phyloP scores from a whole-genome alignment of 2,888 invertebrate genomes.

The Geotrupes spiniger region DNA sequence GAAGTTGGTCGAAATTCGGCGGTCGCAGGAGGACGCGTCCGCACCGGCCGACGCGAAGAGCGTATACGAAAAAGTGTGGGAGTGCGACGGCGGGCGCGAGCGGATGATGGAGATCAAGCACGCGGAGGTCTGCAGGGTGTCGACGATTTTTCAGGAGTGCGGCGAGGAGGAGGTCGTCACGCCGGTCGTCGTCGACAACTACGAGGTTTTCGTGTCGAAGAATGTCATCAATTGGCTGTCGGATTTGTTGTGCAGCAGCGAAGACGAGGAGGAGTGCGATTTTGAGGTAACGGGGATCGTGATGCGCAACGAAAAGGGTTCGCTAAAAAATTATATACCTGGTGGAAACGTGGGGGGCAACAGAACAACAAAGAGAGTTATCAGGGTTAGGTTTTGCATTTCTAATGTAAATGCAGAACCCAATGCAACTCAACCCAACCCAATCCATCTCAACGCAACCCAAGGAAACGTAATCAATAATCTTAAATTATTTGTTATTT shows the following conservation, averaged over 20 bases:
- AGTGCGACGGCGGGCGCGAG: constrained; percentile 21
- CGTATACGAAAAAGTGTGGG: constrained; percentile 36
- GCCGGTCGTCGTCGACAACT: constrained; percentile 45
- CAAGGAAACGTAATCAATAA: no score
- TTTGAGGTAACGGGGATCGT: constrained; percentile 36
- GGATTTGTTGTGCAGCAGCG: constrained; percentile 43
- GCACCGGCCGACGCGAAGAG: constrained; percentile 11
- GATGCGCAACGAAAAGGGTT: no score
- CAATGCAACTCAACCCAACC: no score
- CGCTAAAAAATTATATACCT: no score
- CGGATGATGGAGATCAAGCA: constrained; percentile 28
- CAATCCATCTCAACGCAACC: no score
- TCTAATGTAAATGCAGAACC: no score
- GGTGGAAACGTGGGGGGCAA: no score
- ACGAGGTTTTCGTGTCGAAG: constrained; percentile 52
- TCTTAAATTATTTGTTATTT: no score
- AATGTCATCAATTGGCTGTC: constrained; percentile 59
- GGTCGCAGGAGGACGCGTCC: constrained; percentile 15
- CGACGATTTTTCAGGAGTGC: constrained; percentile 35
- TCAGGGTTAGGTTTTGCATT: no score
- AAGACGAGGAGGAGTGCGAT: constrained; percentile 52
- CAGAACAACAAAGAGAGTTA: no score
- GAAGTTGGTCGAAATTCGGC: not conserved
- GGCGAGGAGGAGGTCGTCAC: constrained; percentile 31
- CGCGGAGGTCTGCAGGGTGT: constrained; percentile 36